Evolutionary conservation across 2,888 invertebrate species (phyloP).

Genomic region (Syritta pipiens): DNA sequence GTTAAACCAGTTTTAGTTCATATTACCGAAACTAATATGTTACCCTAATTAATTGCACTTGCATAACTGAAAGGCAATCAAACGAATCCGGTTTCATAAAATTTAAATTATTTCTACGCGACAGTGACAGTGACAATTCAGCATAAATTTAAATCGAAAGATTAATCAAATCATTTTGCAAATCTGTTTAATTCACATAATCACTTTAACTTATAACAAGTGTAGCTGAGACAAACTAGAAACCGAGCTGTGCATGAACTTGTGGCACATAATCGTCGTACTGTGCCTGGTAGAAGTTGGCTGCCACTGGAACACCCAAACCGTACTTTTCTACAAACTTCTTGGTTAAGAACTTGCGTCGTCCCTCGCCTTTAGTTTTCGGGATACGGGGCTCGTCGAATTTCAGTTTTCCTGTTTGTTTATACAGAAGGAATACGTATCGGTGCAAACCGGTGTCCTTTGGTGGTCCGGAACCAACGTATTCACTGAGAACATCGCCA

Average conservation of each 20-base stretch:
- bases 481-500: conserved; percentile 89
- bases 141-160: conserved; percentile 22
- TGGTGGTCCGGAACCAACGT: conserved; percentile 93
- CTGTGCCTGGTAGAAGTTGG: conserved; percentile 88
- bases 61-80: conserved; percentile 37
- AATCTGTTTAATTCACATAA: conserved; percentile 30
- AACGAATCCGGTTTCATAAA: conserved; percentile 44
- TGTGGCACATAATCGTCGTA: conserved; percentile 84
- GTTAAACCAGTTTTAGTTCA: conserved; percentile 46
- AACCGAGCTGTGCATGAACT: conserved; percentile 71
- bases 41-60: conserved; percentile 43
- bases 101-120: conserved; percentile 6
- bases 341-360: conserved; percentile 84
- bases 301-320: conserved; percentile 86
- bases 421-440: conserved; percentile 88
- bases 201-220: conserved; percentile 25
- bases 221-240: conserved; percentile 26
- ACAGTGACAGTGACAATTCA: neutral
- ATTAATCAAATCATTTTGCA: conserved; percentile 31
- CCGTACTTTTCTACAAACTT: conserved; percentile 86
- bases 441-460: conserved; percentile 87
- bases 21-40: conserved; percentile 53
- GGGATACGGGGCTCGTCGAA: conserved; percentile 81
- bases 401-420: conserved; percentile 83
- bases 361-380: conserved; percentile 79